phyloP scores from a whole-genome alignment of 2,888 invertebrate genomes.

The Melieria crassipennis region DNA sequence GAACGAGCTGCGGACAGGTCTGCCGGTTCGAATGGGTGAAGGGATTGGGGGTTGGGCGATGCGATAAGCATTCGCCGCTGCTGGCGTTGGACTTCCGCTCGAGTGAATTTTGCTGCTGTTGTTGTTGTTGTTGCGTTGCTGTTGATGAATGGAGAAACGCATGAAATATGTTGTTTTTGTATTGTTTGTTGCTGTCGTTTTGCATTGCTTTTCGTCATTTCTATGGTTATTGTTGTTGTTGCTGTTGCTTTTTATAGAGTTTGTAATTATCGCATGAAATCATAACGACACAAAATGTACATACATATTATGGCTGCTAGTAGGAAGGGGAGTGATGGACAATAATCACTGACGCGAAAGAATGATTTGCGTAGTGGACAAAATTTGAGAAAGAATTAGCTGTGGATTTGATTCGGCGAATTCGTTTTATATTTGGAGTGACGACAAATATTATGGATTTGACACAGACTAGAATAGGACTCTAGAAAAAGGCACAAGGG shows the following conservation, averaged over 20 bases:
- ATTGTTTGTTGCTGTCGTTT: slow-evolving; percentile 1
- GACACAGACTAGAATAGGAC: too few relatives aligned
- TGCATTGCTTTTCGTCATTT: neutral
- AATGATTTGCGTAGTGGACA: too few relatives aligned
- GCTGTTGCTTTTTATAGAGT: neutral
- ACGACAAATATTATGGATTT: too few relatives aligned
- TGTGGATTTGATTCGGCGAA: too few relatives aligned
- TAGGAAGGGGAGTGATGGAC: too few relatives aligned
- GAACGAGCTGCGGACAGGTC: neutral
- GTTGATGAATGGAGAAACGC: slow-evolving; percentile 48
- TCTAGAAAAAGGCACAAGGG: too few relatives aligned
- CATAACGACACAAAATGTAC: slow-evolving; percentile 44
- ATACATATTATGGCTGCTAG: too few relatives aligned
- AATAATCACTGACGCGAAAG: too few relatives aligned
- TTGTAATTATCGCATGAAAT: slow-evolving; percentile 57
- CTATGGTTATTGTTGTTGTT: slow-evolving; percentile 31
- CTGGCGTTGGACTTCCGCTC: neutral
- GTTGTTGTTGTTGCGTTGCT: neutral
- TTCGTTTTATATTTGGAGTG: too few relatives aligned
- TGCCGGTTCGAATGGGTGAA: neutral
- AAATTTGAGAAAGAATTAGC: too few relatives aligned
- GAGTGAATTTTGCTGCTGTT: slow-evolving; percentile 8
- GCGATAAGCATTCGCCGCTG: neutral
- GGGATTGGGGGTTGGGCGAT: too few relatives aligned
- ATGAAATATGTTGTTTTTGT: slow-evolving; percentile 41